Evolutionary conservation across 2,113 vertebrate genomes (phyloP).

Genomic region (Cryptomyrus ogoouensis): DNA sequence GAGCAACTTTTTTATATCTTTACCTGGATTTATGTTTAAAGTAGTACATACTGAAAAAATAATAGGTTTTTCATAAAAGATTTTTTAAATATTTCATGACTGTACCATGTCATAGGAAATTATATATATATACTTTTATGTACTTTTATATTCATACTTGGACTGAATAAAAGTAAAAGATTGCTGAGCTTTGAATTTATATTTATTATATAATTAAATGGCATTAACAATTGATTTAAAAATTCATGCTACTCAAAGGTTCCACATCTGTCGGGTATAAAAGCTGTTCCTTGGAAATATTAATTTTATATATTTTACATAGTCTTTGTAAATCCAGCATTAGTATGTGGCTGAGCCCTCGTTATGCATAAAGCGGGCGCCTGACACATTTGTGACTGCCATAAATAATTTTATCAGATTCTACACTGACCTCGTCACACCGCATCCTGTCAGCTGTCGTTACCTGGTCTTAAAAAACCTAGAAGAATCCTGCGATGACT

Average conservation of each 20-base stretch:
- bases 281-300: not conserved
- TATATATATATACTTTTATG: not conserved
- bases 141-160: not conserved
- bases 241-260: not conserved
- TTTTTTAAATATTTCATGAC: not conserved
- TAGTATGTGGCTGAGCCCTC: not conserved
- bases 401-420: not conserved
- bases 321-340: not conserved
- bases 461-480: not conserved
- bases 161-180: not conserved
- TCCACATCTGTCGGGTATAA: not conserved
- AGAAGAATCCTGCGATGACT: not conserved
- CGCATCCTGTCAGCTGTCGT: not conserved
- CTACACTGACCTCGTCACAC: not conserved
- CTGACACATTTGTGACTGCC: not conserved
- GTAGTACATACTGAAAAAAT: not conserved
- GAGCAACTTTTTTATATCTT: not conserved
- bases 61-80: not conserved
- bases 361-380: not conserved
- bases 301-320: not conserved
- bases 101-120: not conserved
- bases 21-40: not conserved
- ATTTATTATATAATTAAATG: not conserved
- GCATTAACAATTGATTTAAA: not conserved
- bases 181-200: not conserved